Conservation (phyloP, 2,888 invertebrate species). For the Caenorhabditis sp. region DNA sequence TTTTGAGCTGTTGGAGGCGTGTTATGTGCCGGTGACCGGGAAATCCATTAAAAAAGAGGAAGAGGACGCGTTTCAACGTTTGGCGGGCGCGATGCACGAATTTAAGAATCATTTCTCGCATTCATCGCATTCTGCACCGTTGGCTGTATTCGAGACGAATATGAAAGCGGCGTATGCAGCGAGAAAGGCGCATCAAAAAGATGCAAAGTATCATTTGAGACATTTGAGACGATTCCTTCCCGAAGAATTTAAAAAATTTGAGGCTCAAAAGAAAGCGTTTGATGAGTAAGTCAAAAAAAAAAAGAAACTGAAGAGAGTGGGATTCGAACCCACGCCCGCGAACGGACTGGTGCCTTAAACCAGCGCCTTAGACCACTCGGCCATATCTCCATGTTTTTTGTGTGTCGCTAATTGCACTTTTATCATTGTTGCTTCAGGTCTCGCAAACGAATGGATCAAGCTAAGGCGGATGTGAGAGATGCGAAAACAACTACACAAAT, state of each 20-base stretch:
- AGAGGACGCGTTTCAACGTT: background rate
- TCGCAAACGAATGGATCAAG: conserved; percentile 7
- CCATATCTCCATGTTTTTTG: conserved; percentile 76
- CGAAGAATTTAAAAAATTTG: background rate
- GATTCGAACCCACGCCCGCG: conserved; percentile 87
- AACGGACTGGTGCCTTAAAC: conserved; percentile 86
- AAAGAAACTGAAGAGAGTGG: conserved; percentile 74
- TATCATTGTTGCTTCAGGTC: background rate
- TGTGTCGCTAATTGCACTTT: too few species aligned
- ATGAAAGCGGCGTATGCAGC: background rate
- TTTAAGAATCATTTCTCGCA: background rate
- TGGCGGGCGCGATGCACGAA: background rate
- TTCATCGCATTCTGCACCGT: background rate
- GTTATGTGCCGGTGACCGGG: background rate
- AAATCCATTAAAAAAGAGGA: background rate
- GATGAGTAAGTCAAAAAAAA: conserved; percentile 6
- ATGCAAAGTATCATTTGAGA: conserved; percentile 5
- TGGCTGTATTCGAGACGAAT: background rate
- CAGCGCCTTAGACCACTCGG: conserved; percentile 89
- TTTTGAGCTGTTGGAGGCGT: conserved; percentile 12
- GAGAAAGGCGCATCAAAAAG: conserved; percentile 3
- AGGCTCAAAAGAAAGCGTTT: background rate
- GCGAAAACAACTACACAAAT: conserved; percentile 58
- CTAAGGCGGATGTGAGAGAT: conserved; percentile 50
- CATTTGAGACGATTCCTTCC: conserved; percentile 5